These are phyloP conservation scores for Poecilus cupreus DNA, from an alignment of 2,888 invertebrate genomes.

Conservation along the genomic window DNA sequence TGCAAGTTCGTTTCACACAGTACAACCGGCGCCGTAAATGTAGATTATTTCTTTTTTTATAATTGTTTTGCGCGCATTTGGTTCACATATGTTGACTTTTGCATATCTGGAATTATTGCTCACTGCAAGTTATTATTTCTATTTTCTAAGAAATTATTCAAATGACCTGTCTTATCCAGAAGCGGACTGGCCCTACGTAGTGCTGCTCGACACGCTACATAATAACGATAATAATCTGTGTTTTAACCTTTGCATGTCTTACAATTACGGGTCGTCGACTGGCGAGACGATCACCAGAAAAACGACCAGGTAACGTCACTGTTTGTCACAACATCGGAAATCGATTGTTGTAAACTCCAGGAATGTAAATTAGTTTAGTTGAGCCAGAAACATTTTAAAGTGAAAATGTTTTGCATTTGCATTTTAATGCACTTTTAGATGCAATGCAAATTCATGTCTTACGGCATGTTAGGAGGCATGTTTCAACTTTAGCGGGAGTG, in stretches of 20 bases:
- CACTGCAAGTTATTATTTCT: not conserved
- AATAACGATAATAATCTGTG: conserved; percentile 41
- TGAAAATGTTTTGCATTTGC: not conserved
- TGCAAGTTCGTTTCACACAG: conserved; percentile 70
- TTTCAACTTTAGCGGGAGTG: not conserved
- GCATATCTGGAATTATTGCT: not conserved
- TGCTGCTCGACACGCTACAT: conserved; percentile 10
- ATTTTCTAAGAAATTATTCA: conserved; percentile 16
- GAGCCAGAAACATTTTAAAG: not conserved
- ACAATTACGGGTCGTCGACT: conserved; percentile 81
- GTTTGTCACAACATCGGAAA: not conserved
- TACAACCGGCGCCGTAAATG: conserved; percentile 34
- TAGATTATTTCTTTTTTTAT: conserved; percentile 14
- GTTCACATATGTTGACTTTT: not conserved
- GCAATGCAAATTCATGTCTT: not conserved
- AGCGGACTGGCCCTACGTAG: not conserved
- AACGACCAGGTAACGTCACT: conserved; percentile 72
- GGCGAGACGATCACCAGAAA: conserved; percentile 78
- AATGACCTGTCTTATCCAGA: not conserved
- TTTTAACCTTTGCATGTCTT: conserved; percentile 81
- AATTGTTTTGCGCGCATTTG: not conserved
- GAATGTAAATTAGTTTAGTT: not conserved
- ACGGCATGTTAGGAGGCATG: conserved; percentile 9
- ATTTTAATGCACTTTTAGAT: not conserved
- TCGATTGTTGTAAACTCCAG: conserved; percentile 14